These are phyloP conservation scores for Acleris cristana DNA, from an alignment of 2,888 invertebrate species.

Conservation along the genomic window DNA sequence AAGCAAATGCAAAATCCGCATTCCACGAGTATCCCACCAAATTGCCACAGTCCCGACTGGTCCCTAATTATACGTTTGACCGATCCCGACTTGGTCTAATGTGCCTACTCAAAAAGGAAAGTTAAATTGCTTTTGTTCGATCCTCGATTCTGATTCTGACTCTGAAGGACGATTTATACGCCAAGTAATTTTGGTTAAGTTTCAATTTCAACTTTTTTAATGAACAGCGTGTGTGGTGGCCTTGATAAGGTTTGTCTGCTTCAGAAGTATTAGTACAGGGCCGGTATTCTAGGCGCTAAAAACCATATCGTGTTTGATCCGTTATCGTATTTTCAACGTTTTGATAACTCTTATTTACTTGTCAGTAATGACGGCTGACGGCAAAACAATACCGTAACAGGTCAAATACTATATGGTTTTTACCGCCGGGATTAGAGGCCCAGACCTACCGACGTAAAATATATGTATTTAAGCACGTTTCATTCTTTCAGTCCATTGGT, in stretches of 20 bases:
- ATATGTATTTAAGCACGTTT: too few species aligned
- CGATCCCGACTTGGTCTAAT: conserved; percentile 63
- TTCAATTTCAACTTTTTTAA: conserved; percentile 39
- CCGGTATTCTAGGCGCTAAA: too few species aligned
- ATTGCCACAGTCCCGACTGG: conserved; percentile 28
- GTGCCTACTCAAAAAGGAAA: conserved; percentile 66
- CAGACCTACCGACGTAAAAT: too few species aligned
- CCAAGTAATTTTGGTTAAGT: conserved; percentile 45
- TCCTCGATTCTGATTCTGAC: conserved; percentile 56
- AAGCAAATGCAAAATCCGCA: conserved; percentile 21
- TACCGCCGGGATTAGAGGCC: too few species aligned
- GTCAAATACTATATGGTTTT: too few species aligned
- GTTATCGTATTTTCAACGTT: too few species aligned
- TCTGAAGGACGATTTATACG: conserved; percentile 45
- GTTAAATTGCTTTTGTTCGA: conserved; percentile 78
- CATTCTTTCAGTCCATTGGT: too few species aligned
- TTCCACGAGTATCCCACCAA: conserved; percentile 7
- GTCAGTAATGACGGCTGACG: too few species aligned
- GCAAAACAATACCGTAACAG: too few species aligned
- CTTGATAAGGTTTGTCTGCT: conserved; percentile 1
- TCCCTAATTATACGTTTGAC: conserved; percentile 69
- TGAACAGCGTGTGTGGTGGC: conserved; percentile 25
- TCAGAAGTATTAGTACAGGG: background rate
- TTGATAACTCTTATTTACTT: too few species aligned
- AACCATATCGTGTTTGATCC: too few species aligned